Conservation (phyloP, 2,113 vertebrate species). For the Cololabis saira region DNA sequence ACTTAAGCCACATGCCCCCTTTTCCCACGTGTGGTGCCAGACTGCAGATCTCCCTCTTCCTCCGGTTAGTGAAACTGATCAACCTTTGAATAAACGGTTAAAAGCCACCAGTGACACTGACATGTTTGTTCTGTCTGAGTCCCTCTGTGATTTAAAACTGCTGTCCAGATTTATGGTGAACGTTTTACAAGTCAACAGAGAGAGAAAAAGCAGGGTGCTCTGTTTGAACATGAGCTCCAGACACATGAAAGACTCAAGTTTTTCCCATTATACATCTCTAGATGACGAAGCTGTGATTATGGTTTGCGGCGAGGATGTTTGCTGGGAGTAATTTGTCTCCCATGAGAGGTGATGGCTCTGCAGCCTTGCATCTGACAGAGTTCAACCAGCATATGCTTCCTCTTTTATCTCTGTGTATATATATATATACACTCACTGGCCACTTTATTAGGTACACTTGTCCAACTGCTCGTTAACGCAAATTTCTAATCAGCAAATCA, state of each 20-base stretch:
- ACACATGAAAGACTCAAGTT: constrained; percentile 53
- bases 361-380: constrained; percentile 17
- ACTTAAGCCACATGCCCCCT: constrained; percentile 52
- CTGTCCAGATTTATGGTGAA: constrained; percentile 36
- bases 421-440: too few relatives aligned
- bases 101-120: constrained; percentile 2
- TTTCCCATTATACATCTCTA: constrained; percentile 67
- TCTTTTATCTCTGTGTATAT: too few relatives aligned
- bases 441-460: too few relatives aligned
- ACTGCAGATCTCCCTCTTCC: constrained; percentile 39
- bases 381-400: constrained; percentile 15
- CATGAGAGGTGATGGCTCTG: constrained; percentile 42
- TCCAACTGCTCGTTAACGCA: too few relatives aligned
- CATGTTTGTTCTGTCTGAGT: constrained; percentile 5
- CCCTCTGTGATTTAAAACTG: constrained; percentile 17
- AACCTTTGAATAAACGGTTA: constrained; percentile 9
- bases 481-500: too few relatives aligned
- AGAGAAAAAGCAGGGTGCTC: constrained; percentile 14
- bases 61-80: constrained; percentile 15
- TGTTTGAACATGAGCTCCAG: constrained; percentile 54
- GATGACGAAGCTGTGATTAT: constrained; percentile 67
- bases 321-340: constrained; percentile 62
- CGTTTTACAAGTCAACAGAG: constrained; percentile 24
- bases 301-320: constrained; percentile 67
- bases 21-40: constrained; percentile 71